Evolutionary conservation across 2,797 vertebrate species (phyloP).

Genomic region (Tarsius wallacei): DNA sequence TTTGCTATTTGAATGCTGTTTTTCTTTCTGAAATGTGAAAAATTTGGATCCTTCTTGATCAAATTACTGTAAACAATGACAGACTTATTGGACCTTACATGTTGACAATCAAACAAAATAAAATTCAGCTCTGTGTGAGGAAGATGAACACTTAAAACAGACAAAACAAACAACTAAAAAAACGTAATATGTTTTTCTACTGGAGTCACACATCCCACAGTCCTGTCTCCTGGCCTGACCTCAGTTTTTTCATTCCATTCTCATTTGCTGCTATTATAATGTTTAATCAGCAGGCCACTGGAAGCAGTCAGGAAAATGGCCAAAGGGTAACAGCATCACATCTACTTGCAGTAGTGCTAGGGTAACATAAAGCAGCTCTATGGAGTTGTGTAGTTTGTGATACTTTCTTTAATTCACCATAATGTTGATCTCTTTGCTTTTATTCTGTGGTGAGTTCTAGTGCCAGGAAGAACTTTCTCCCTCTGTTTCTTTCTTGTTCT

Average conservation of each 20-base stretch:
- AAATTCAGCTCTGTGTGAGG: background rate
- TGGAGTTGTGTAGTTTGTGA: slow-evolving; percentile 1
- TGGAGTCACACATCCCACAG: background rate
- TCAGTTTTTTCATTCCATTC: background rate
- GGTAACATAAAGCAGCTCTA: background rate
- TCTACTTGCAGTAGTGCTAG: background rate
- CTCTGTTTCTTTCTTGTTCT: background rate
- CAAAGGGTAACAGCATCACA: background rate
- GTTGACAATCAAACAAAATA: slow-evolving; percentile 36
- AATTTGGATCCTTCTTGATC: slow-evolving; percentile 70
- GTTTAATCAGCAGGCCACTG: background rate
- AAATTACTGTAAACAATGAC: slow-evolving; percentile 67
- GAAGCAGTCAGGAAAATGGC: background rate
- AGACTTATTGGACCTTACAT: slow-evolving; percentile 64
- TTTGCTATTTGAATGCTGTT: slow-evolving; percentile 21
- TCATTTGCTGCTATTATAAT: slow-evolving; percentile 7
- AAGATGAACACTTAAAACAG: slow-evolving; percentile 15
- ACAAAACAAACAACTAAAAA: background rate
- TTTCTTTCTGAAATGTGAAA: slow-evolving; percentile 72
- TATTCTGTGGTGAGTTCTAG: background rate
- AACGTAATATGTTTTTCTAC: background rate
- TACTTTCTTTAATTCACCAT: background rate
- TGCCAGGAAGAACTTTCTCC: background rate
- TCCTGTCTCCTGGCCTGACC: background rate
- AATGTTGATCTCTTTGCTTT: slow-evolving; percentile 55